Conservation (phyloP, 1,140 invertebrate genomes). For the Thaumetopoea pityocampa region DNA sequence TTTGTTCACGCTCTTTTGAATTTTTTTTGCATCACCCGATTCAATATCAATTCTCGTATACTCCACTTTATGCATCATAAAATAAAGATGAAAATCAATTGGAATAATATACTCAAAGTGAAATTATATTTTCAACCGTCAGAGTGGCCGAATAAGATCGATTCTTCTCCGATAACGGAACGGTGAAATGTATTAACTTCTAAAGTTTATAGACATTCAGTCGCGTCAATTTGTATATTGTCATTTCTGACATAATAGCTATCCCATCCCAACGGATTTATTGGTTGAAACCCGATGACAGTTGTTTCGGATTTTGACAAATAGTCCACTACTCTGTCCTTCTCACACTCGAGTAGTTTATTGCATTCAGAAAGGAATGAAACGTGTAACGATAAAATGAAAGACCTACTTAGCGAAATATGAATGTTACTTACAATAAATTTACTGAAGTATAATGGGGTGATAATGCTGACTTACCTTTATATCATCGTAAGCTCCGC, state of each 20-base stretch:
- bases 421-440: conserved; percentile 59
- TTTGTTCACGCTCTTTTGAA: conserved; percentile 66
- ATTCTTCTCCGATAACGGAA: no score
- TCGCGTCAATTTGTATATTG: conserved; percentile 72
- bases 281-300: conserved; percentile 65
- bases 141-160: no score
- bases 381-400: conserved; percentile 33
- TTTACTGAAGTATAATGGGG: conserved; percentile 60
- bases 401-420: conserved; percentile 62
- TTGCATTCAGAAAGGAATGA: conserved; percentile 21
- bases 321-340: conserved; percentile 34
- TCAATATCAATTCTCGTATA: neutral
- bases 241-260: conserved; percentile 71
- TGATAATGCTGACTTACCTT: conserved; percentile 43
- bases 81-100: conserved; percentile 1
- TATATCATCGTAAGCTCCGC: conserved; percentile 34
- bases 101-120: no score
- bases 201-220: conserved; percentile 68
- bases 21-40: conserved; percentile 35
- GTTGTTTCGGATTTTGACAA: conserved; percentile 53
- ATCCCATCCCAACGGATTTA: conserved; percentile 64
- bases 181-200: conserved; percentile 50
- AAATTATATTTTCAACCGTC: no score
- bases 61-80: neutral
- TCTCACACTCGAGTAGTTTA: conserved; percentile 12